phyloP scores from a whole-genome alignment of 2,888 invertebrate species.

The Lasioglossum morio region DNA sequence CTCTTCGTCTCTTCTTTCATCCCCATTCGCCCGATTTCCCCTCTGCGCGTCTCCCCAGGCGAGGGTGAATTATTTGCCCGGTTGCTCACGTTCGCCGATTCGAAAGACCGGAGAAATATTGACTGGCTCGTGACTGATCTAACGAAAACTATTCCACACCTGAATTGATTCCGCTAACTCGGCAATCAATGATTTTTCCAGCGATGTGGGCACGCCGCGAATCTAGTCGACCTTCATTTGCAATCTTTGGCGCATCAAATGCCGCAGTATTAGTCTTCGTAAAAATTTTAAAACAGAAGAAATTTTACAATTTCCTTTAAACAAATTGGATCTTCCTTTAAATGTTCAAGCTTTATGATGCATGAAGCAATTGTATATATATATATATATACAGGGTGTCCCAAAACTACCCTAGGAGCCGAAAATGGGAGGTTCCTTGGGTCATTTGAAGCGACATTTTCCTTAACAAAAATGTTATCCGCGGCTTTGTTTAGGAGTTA shows the following conservation, averaged over 20 bases:
- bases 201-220: neutral
- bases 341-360: no score
- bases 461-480: no score
- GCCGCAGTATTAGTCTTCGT: no score
- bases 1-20: neutral
- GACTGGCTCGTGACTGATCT: constrained; percentile 12
- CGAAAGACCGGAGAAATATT: constrained; percentile 19
- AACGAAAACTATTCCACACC: constrained; percentile 35
- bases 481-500: no score
- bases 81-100: constrained; percentile 25
- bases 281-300: no score
- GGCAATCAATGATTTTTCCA: neutral
- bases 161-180: neutral
- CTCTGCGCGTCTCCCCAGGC: neutral
- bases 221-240: neutral
- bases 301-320: no score
- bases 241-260: neutral
- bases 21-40: neutral
- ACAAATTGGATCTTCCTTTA: no score
- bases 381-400: no score
- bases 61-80: constrained; percentile 8
- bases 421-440: no score
- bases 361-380: no score
- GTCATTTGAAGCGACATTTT: no score
- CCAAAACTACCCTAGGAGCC: no score